Conservation (phyloP, 2,113 vertebrate genomes). For the Dicaeum eximium region DNA sequence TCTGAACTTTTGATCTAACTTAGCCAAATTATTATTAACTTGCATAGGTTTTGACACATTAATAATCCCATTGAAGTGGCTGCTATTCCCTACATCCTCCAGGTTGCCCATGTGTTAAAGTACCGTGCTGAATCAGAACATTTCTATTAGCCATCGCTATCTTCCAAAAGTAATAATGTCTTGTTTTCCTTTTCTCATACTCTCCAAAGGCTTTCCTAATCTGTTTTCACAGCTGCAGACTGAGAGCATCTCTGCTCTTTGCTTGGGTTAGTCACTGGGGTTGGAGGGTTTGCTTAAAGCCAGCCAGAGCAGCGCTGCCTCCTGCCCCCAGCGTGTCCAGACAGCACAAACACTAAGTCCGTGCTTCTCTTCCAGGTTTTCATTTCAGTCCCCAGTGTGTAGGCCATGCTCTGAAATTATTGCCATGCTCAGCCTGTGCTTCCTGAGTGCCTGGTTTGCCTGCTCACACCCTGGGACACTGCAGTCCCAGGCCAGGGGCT, state of each 20-base stretch:
- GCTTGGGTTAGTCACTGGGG: neutral
- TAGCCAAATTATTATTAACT: neutral
- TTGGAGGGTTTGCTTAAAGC: neutral
- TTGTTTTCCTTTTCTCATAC: neutral
- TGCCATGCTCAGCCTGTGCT: neutral
- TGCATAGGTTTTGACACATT: neutral
- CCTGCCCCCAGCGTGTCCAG: rapidly evolving
- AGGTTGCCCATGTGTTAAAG: neutral
- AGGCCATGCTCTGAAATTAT: neutral
- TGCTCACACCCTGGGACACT: neutral
- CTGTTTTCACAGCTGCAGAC: slow-evolving; percentile 15
- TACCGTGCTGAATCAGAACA: neutral
- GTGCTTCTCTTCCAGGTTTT: neutral
- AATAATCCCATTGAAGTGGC: neutral
- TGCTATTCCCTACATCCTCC: neutral
- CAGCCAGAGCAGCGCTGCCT: neutral
- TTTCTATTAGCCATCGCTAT: neutral
- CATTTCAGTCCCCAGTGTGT: neutral
- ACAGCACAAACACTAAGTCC: neutral
- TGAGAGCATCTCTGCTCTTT: neutral
- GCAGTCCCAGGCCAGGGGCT: neutral
- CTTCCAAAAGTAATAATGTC: neutral
- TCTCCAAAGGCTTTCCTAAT: neutral
- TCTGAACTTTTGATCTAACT: neutral
- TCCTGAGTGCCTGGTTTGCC: neutral